phyloP scores from a whole-genome alignment of 1,140 invertebrate species.

The Drosophila ironensis region DNA sequence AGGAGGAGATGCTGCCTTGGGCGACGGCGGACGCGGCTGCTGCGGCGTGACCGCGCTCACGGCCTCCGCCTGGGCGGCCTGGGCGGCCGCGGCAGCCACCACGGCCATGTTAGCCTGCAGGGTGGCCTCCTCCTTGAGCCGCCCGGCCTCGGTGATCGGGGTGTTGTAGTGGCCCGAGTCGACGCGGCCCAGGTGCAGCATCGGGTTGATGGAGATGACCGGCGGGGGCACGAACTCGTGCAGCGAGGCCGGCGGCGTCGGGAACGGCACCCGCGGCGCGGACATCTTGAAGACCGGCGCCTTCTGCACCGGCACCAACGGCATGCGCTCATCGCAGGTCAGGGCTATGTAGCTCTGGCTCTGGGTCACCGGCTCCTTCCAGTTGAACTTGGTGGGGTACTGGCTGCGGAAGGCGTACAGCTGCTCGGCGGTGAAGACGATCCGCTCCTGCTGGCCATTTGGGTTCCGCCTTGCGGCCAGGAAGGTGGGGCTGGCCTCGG shows the following conservation, averaged over 20 bases:
- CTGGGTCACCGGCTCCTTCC: neutral
- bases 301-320: neutral
- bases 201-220: no score
- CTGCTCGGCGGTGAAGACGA: constrained; percentile 2
- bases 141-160: no score
- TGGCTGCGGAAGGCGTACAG: neutral
- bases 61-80: no score
- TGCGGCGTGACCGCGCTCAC: no score
- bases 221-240: no score
- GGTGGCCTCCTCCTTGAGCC: no score
- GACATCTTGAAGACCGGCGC: neutral
- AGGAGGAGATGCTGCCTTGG: no score
- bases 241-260: neutral
- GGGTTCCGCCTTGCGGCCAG: neutral
- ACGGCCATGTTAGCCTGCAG: no score
- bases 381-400: neutral
- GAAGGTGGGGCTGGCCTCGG: neutral
- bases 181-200: neutral
- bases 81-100: no score
- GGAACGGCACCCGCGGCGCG: neutral
- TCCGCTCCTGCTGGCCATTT: neutral
- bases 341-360: no score
- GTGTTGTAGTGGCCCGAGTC: no score
- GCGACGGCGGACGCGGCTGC: no score
- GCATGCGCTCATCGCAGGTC: neutral